phyloP scores from a whole-genome alignment of 2,888 invertebrate species.

The Cephus rjabovi region DNA sequence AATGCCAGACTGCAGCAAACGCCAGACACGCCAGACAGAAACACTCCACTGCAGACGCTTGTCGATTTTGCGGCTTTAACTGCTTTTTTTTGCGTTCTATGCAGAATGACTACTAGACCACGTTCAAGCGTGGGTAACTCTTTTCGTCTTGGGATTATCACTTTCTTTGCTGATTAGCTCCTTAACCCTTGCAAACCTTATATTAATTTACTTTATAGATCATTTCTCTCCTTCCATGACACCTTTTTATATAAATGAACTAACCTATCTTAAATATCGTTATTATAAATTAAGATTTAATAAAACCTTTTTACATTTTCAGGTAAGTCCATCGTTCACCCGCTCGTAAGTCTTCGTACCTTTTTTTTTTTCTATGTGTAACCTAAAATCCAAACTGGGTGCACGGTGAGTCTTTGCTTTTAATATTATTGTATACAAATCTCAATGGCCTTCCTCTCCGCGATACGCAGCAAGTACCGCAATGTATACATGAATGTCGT shows the following conservation, averaged over 20 bases:
- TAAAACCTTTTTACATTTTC: background rate
- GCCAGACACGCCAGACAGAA: constrained; percentile 30
- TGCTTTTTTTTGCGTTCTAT: background rate
- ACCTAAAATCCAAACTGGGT: background rate
- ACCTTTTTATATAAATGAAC: background rate
- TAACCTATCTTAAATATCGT: background rate
- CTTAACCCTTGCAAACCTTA: background rate
- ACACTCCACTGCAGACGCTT: constrained; percentile 36
- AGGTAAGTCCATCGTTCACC: background rate
- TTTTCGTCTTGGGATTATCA: background rate
- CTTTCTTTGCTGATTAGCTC: background rate
- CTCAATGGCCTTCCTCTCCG: background rate
- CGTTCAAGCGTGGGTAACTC: background rate
- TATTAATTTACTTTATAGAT: background rate
- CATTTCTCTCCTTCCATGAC: background rate
- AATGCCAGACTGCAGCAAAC: constrained; percentile 2
- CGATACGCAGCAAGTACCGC: background rate
- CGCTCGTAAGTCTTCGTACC: background rate
- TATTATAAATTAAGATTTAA: no score
- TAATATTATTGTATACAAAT: background rate
- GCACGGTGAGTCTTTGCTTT: background rate
- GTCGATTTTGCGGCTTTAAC: constrained; percentile 32
- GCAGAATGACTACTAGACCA: background rate
- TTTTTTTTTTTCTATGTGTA: background rate
- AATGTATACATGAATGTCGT: background rate